A percentile compares a stretch with the other conserved stretches of the same genome.
Conservation (phyloP, 2,113 vertebrate genomes). For the Syngnathoides biaculeatus region DNA sequence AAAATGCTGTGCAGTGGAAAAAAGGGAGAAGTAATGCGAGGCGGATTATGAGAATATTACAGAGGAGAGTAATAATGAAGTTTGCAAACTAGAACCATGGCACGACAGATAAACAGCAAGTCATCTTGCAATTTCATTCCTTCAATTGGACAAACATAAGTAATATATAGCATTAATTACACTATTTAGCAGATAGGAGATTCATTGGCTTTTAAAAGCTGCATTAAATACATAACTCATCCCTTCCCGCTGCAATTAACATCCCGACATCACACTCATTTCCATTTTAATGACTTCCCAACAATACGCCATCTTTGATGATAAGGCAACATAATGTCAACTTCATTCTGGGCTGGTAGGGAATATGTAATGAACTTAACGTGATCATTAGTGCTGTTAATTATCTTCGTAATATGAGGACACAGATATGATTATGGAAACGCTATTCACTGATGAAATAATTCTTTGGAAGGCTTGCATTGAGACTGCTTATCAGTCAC, state of each 20-base stretch:
- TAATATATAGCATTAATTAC: conserved; percentile 89
- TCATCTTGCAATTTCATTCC: conserved; percentile 73
- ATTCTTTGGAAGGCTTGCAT: conserved; percentile 63
- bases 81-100: conserved; percentile 58
- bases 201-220: conserved; percentile 80
- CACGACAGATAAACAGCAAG: conserved; percentile 68
- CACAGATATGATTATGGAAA: conserved; percentile 88
- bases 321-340: conserved; percentile 98
- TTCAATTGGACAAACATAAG: conserved; percentile 80
- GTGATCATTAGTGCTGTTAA: conserved; percentile 99
- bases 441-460: conserved; percentile 72
- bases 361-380: conserved; percentile 99
- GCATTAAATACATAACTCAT: conserved; percentile 93
- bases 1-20: conserved; percentile 53
- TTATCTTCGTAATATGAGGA: conserved; percentile 95
- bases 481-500: conserved; percentile 52
- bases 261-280: conserved; percentile 95
- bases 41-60: conserved; percentile 69
- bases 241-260: conserved; percentile 92
- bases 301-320: conserved; percentile 95
- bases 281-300: conserved; percentile 99
- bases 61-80: conserved; percentile 68
- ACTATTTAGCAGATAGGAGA: conserved; percentile 79
- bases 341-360: conserved; percentile 88
- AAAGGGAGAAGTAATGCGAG: conserved; percentile 60